Evolutionary conservation across 1,140 invertebrate species (phyloP), one percentile per base, ranked within the genome.

Genomic region (Cheumatopsyche charites): DNA sequence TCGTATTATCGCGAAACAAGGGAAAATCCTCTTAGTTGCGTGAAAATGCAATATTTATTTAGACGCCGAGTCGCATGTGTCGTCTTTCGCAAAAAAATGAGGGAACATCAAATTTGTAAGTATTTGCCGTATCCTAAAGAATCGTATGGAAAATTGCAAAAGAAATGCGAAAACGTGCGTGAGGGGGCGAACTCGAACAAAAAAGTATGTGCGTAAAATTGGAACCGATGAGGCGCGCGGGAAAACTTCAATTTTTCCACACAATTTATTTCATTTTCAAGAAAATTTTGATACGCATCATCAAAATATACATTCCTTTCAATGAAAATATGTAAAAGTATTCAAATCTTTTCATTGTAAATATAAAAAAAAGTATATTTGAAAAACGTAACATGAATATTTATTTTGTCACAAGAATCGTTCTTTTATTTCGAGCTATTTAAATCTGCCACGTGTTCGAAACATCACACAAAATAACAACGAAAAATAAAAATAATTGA

Each of bases 401-500:
- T n/a, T n/a, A n/a, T n/a, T n/a, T n/a, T n/a, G n/a, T n/a, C n/a
- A n/a, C n/a, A n/a, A n/a, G n/a, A n/a, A n/a, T n/a, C n/a, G n/a
- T n/a, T n/a, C n/a, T n/a, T n/a, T n/a, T n/a, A n/a, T n/a, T n/a
- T n/a, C n/a, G n/a, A n/a, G n/a, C 29, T 36, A 36, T 36, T 36
- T 36, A 61, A 62, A 25, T 36, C 11, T 61, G 5, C 17, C 17
- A 21, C 13, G 21, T 61, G 12, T 61, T 55, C n/a, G n/a, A 65
- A 17, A 42, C 5, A 65, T 13, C n/a, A 65, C 4, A 12, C 4
- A 65, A 65, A 19, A 65, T 65, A 5, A 23, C 11, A n/a, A n/a
- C n/a, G n/a, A n/a, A n/a, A n/a, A n/a, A 36, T 36, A 41, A 63
- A 36, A 72, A 70, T 66, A 72, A 75, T 75, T 75, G 47, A 45